Evolutionary conservation across 1,140 invertebrate genomes (phyloP).

Genomic region (Atta colombica): DNA sequence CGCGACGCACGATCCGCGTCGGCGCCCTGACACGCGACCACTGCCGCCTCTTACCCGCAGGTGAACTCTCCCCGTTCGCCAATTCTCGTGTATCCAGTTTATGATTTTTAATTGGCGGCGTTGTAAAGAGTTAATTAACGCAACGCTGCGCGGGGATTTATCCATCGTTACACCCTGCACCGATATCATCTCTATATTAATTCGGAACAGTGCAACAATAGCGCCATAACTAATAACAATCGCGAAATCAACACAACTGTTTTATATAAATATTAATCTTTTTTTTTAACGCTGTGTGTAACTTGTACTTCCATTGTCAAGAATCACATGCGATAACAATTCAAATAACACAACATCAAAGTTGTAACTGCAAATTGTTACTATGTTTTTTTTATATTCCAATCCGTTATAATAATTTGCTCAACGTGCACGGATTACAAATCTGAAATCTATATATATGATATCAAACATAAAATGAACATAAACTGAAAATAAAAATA

Average conservation of each 20-base stretch:
- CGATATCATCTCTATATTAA: slow-evolving; percentile 20
- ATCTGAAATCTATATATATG: background rate
- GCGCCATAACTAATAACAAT: slow-evolving; percentile 16
- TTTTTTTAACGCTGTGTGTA: background rate
- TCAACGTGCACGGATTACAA: background rate
- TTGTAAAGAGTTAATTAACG: slow-evolving; percentile 60
- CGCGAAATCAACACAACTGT: background rate
- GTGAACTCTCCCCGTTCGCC: slow-evolving; percentile 9
- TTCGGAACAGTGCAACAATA: slow-evolving; percentile 24
- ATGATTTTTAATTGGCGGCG: slow-evolving; percentile 54
- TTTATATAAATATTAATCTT: slow-evolving; percentile 36
- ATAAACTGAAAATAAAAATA: background rate
- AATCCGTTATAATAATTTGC: background rate
- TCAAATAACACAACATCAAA: background rate
- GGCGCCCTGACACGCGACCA: slow-evolving; percentile 64
- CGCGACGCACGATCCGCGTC: slow-evolving; percentile 69
- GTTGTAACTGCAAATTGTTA: background rate
- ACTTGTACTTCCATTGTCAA: background rate
- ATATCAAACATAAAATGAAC: background rate
- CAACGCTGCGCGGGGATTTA: slow-evolving; percentile 29
- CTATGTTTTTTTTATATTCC: background rate
- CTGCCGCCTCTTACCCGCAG: slow-evolving; percentile 28
- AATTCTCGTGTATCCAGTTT: slow-evolving; percentile 25
- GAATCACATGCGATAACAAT: background rate
- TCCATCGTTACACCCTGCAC: background rate